Percentiles rank a stretch among this genome's conserved stretches.
Evolutionary conservation across 2,113 vertebrate genomes (phyloP).

Genomic region (Heterotis niloticus): DNA sequence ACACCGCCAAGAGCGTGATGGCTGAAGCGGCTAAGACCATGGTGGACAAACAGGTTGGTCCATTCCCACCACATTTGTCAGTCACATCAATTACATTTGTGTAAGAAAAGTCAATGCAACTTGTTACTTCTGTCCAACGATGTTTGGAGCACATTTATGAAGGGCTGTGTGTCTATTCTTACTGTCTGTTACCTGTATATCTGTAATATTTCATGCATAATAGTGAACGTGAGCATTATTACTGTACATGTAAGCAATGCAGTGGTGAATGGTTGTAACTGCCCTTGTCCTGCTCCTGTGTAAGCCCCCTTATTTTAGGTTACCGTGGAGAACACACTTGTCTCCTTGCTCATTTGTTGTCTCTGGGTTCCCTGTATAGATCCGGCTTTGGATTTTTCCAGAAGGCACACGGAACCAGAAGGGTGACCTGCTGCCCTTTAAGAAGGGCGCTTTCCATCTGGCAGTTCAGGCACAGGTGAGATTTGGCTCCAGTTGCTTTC

Average conservation of each 20-base stretch:
- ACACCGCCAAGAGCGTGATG: conserved; percentile 63
- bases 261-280: not conserved
- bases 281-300: no score
- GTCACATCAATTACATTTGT: not conserved
- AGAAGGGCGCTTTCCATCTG: conserved; percentile 71
- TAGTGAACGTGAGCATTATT: no score
- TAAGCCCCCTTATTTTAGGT: no score
- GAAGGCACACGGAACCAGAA: conserved; percentile 70
- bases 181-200: no score
- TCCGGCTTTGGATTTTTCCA: conserved; percentile 68
- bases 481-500: not conserved
- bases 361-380: conserved; percentile 38
- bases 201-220: no score
- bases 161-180: no score
- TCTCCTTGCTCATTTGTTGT: not conserved
- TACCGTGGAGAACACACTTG: not conserved
- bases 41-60: conserved; percentile 60
- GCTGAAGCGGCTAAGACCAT: conserved; percentile 56
- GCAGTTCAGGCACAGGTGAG: conserved; percentile 71
- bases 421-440: conserved; percentile 69
- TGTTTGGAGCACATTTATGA: no score
- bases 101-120: no score
- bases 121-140: no score
- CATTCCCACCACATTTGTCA: not conserved
- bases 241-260: not conserved